Evolutionary conservation across 1,140 invertebrate genomes (phyloP).

Genomic region (Agrilus planipennis): DNA sequence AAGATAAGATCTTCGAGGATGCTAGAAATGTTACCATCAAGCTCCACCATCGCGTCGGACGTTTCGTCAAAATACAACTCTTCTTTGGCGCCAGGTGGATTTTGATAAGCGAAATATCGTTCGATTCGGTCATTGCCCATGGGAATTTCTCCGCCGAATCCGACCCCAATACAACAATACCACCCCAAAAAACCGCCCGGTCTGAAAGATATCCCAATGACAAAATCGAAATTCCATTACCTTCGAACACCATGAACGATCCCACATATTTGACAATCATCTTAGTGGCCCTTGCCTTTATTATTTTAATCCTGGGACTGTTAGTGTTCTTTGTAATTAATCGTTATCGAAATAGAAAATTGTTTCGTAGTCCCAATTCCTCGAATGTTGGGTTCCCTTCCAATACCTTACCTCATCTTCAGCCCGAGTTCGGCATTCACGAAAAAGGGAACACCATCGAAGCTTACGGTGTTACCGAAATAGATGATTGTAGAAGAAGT

Average conservation of each 20-base stretch:
- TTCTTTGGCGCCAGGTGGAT: conserved; percentile 78
- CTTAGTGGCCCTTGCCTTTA: conserved; percentile 64
- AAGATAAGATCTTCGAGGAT: conserved; percentile 52
- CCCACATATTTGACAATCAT: conserved; percentile 70
- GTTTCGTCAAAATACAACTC: conserved; percentile 64
- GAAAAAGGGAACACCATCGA: conserved; percentile 30
- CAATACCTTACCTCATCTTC: conserved; percentile 23
- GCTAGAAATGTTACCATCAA: conserved; percentile 58
- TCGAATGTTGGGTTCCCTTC: conserved; percentile 41
- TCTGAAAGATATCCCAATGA: conserved; percentile 32
- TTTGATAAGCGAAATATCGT: conserved; percentile 75
- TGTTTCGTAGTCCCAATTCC: conserved; percentile 58
- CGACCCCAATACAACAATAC: conserved; percentile 24
- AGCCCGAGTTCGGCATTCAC: conserved; percentile 20
- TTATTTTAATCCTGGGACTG: conserved; percentile 60
- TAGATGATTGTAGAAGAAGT: conserved; percentile 30
- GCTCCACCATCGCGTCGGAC: conserved; percentile 60
- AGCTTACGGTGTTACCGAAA: conserved; percentile 32
- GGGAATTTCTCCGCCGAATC: conserved; percentile 58
- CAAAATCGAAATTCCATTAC: conserved; percentile 45
- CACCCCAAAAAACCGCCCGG: conserved; percentile 35
- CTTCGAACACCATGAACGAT: conserved; percentile 56
- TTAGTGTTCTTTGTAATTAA: conserved; percentile 68
- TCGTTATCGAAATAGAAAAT: conserved; percentile 65
- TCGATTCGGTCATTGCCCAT: conserved; percentile 61